A percentile compares a stretch with the other conserved stretches of the same genome.
Evolutionary conservation across 2,113 vertebrate species (phyloP).

Genomic region (Oncorhynchus kisutch): DNA sequence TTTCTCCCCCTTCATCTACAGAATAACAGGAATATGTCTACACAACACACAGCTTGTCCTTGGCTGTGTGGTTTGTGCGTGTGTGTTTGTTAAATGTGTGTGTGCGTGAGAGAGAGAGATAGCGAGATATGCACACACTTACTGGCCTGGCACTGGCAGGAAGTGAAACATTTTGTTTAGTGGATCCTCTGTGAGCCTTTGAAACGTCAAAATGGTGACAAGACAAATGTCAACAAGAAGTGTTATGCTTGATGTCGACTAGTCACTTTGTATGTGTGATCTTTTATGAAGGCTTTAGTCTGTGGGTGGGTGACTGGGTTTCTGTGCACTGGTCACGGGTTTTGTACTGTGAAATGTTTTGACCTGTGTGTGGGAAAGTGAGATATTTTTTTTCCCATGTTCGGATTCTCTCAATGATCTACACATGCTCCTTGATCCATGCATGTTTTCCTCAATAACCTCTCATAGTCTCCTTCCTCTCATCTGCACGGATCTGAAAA

Average conservation of each 20-base stretch:
- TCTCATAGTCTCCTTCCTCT: no score
- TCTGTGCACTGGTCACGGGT: neutral
- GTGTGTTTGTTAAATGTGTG: no score
- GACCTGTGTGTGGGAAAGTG: neutral
- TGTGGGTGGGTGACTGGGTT: neutral
- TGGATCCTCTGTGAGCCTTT: constrained; percentile 3
- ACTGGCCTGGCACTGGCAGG: constrained; percentile 11
- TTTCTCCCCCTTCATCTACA: neutral
- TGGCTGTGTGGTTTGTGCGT: neutral
- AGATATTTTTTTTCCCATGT: neutral
- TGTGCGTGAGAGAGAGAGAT: neutral
- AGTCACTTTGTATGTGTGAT: neutral
- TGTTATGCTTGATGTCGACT: neutral
- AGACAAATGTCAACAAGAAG: constrained; percentile 28
- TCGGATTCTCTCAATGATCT: neutral
- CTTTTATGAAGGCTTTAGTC: neutral
- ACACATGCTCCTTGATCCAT: neutral
- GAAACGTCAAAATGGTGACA: constrained; percentile 19
- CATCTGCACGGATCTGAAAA: no score
- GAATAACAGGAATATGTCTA: constrained; percentile 6
- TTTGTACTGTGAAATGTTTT: neutral
- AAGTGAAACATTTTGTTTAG: constrained; percentile 23
- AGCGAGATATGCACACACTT: constrained; percentile 22
- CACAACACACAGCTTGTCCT: neutral
- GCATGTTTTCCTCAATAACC: neutral